Base-by-base conservation (phyloP, 2,113 vertebrate species). In the Amblyornis subalaris region DNA sequence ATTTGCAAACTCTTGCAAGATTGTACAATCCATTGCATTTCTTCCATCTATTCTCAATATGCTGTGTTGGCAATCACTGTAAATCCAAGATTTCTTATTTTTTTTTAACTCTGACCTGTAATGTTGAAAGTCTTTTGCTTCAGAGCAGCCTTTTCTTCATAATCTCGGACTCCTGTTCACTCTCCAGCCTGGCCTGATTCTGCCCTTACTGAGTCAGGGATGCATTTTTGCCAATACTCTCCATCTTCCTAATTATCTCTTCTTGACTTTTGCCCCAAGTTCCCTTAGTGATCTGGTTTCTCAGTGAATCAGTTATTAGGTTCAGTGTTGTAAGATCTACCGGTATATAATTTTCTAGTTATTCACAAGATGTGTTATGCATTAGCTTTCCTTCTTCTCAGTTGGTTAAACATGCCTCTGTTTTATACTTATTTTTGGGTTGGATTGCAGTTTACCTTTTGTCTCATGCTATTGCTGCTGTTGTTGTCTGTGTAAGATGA, bases 1-100 rank as follows among this genome's bases (percentile, higher is more conserved):
- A 95, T 94, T 94, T 94, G 42, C 36, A 73, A 36, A 82, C 36
- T 89, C 45, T 73, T 69, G 36, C 45, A 95, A 79, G 54, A 83
- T 11, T 89, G 31, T 62, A 79, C 50, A 93, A 85, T 62, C 33
- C 28, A 61, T 69, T 85, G n/a, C 61, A 36, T 75, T 91, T 85
- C 36, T 75, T 79, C 74, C 31, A 54, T 88, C 33, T 83, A 65
- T 48, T 94, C 29, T 70, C 8, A 1, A 60, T 44, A 71, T 16
- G 13, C 9, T 42, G 1, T 51, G 28, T 33, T 69, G 40, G 21
- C 9, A 60, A 40, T 25, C 16, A 31, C 48, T 50, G 23, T 61
- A 50, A 73, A 48, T 31, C 33, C 8, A 48, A 47, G 7, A 14
- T 64, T 81, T 67, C 17, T 58, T 60, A 24, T 45, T 58, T 35